Evolutionary conservation across 2,888 invertebrate species (phyloP), one percentile per base, ranked within the genome.

Genomic region (Ophion slaviceki): DNA sequence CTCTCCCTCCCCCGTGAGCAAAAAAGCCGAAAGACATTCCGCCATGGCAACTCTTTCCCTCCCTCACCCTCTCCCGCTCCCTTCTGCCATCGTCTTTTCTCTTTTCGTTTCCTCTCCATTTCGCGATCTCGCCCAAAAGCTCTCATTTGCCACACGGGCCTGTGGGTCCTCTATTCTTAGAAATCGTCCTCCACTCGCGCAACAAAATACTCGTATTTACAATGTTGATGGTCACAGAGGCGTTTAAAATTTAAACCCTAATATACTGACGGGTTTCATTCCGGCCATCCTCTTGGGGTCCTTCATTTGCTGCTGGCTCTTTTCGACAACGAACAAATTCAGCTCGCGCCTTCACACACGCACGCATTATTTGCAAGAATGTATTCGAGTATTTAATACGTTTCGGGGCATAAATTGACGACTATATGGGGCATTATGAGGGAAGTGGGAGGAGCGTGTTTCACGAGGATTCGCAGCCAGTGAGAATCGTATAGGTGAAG

Each of bases 401-500:
- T 92, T 93, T 93, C 88, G 91, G 90, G 89, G 92, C 93, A 93
- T 93, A 93, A 93, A 93, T 93, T 93, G 92, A 86, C 87, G 89
- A 93, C 90, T 93, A 93, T 93, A 93, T 92, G 93, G 92, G 92
- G 92, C 92, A 91, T 92, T 92, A 92, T 91, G 90, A 92, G 90
- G 86, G 67, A 84, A 86, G 87, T 86, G 84, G 87, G 88, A 86
- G 88, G 88, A 84, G 88, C 87, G 87, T 86, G 70, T 61, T 71
- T 74, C 20, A 80, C 36, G 80, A 81, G 78, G 70, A 75, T 81
- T 36, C 75, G 70, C 72, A 67, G 85, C 59, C 74, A 78, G 66
- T 68, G 72, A 17, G 24, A 53, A 72, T 66, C 62, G 32, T 75
- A 66, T 80, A 24, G 36, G 53, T 61, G 57, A 62, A 28, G 36